phyloP scores from a whole-genome alignment of 1,140 invertebrate species.

The Drosophila pseudoananassae region DNA sequence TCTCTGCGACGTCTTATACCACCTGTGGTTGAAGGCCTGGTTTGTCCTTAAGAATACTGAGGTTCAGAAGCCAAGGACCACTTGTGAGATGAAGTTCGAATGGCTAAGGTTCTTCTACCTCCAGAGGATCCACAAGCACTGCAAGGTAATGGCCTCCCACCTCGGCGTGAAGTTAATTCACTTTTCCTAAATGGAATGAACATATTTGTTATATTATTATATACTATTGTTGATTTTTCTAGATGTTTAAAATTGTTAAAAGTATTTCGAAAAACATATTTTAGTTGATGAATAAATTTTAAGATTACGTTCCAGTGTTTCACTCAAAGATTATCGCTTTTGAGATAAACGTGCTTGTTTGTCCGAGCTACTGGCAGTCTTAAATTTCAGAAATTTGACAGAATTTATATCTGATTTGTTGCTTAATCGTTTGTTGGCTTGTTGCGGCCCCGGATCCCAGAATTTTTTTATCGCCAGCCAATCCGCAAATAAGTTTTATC shows the following conservation, averaged over 20 bases:
- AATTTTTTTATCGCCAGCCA: constrained; percentile 21
- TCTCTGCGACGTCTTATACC: neutral
- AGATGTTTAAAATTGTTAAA: no score
- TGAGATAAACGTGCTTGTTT: neutral
- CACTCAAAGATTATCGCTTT: neutral
- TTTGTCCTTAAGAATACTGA: neutral
- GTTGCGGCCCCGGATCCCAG: neutral
- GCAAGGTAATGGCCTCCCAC: neutral
- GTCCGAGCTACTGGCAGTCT: neutral
- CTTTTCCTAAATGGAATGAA: no score
- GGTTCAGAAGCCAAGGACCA: neutral
- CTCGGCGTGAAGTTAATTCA: neutral
- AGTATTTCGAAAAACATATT: no score
- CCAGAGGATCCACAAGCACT: neutral
- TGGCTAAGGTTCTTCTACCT: neutral
- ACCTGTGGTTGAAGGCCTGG: neutral
- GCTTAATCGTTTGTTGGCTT: constrained; percentile 44
- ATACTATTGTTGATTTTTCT: neutral
- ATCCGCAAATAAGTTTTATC: constrained; percentile 67
- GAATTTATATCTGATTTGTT: constrained; percentile 40
- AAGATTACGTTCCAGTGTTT: no score
- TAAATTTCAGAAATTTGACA: constrained; percentile 5
- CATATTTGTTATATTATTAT: neutral
- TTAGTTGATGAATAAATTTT: no score
- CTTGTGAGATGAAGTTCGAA: neutral